Conservation (phyloP, 2,797 vertebrate species). For the Tarsius wallacei region DNA sequence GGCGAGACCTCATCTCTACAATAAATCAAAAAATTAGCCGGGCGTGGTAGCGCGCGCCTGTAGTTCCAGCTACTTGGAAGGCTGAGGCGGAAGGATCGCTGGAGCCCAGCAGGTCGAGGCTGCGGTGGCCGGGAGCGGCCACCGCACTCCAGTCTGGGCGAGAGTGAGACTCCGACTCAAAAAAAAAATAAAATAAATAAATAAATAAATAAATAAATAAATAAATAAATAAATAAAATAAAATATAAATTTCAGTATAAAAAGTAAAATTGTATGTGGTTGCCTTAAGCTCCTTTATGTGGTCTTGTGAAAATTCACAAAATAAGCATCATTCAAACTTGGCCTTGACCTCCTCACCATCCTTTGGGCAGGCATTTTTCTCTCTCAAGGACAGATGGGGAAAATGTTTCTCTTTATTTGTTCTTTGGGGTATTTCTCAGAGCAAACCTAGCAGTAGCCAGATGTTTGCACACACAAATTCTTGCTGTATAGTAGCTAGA, state of each 20-base stretch:
- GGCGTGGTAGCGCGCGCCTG: too few species aligned
- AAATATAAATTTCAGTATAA: background rate
- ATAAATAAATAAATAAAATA: too few species aligned
- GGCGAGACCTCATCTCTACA: too few species aligned
- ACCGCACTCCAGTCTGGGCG: too few species aligned
- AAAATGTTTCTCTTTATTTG: background rate
- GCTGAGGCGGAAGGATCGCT: too few species aligned
- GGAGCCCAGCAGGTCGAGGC: too few species aligned
- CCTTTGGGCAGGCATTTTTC: background rate
- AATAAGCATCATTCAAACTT: background rate
- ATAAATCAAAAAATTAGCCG: too few species aligned
- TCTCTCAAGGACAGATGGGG: background rate
- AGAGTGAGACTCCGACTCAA: too few species aligned
- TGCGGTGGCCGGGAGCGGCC: too few species aligned
- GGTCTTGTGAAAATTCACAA: slow-evolving; percentile 23
- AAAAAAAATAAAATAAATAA: too few species aligned
- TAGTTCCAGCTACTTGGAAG: too few species aligned
- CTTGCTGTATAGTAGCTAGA: fast-evolving
- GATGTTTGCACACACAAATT: background rate
- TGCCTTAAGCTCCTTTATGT: background rate
- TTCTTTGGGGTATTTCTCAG: background rate
- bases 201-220: too few species aligned
- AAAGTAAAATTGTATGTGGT: background rate
- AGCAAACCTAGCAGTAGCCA: background rate
- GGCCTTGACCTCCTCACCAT: background rate